phyloP scores from a whole-genome alignment of 2,888 invertebrate genomes.

The Flexamia atlantica region DNA sequence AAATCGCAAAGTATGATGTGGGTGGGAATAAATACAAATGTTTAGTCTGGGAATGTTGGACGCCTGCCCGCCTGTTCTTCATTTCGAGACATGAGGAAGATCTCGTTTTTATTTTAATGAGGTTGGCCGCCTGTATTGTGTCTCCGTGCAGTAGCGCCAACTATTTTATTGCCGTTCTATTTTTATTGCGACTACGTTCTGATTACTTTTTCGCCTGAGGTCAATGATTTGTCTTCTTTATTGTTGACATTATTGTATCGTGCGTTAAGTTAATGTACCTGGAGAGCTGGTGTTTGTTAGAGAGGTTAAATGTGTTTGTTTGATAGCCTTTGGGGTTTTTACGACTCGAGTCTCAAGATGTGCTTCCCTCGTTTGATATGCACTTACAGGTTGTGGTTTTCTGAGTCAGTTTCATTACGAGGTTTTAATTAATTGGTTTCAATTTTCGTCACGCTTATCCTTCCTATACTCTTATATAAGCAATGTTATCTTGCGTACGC shows the following conservation, averaged over 20 bases:
- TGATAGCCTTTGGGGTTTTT: no score
- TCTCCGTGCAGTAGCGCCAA: conserved; percentile 4
- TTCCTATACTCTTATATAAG: no score
- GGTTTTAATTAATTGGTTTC: no score
- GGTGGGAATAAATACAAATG: conserved; percentile 22
- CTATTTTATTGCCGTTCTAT: conserved; percentile 37
- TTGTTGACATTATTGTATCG: background rate
- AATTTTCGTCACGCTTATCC: no score
- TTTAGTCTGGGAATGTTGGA: conserved; percentile 39
- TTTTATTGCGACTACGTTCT: conserved; percentile 11
- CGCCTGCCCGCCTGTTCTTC: conserved; percentile 29
- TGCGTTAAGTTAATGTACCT: no score
- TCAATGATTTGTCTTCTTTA: conserved; percentile 24
- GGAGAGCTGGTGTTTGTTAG: no score
- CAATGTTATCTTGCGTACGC: no score
- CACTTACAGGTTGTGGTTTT: no score
- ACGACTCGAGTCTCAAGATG: no score
- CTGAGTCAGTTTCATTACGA: no score
- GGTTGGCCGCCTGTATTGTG: conserved; percentile 11
- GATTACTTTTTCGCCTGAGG: conserved; percentile 1
- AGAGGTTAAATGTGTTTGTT: no score
- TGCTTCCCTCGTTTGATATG: no score
- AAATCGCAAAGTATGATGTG: background rate
- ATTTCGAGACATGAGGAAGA: conserved; percentile 42
- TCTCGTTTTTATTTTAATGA: conserved; percentile 37